Evolutionary conservation across 1,140 invertebrate genomes (phyloP).

Genomic region (Tetramorium parvispinum): DNA sequence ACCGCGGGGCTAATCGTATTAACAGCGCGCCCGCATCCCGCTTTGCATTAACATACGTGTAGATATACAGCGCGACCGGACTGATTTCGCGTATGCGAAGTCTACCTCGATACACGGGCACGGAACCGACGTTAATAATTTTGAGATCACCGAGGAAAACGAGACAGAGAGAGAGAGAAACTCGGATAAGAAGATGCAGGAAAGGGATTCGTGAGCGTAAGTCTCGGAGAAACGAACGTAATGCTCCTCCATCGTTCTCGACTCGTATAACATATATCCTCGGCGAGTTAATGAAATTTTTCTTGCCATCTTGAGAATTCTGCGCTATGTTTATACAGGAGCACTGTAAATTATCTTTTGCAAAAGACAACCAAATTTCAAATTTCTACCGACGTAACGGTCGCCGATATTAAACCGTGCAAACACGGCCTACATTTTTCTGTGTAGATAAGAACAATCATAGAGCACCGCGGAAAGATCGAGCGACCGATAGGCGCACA

Average conservation of each 20-base stretch:
- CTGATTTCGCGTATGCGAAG: not conserved
- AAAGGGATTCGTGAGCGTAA: not conserved
- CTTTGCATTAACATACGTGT: constrained; percentile 63
- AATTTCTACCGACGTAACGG: constrained; percentile 8
- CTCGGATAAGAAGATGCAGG: not conserved
- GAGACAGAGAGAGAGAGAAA: not conserved
- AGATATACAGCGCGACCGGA: constrained; percentile 32
- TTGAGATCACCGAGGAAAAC: not conserved
- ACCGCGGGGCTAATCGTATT: constrained; percentile 72
- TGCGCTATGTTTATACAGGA: not conserved
- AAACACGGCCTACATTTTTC: not conserved
- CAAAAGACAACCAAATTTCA: not conserved
- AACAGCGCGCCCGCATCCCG: constrained; percentile 62
- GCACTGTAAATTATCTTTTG: not conserved
- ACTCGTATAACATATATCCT: not conserved
- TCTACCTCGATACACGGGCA: not conserved
- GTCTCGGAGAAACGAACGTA: not conserved
- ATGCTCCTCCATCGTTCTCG: not conserved
- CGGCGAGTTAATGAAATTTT: constrained; percentile 23
- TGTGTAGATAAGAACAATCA: not conserved
- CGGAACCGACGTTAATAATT: not conserved
- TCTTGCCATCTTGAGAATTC: not conserved
- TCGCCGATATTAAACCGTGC: not conserved
- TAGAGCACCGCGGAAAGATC: not conserved
- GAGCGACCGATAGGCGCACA: not conserved